Percentiles rank a stretch among this genome's conserved stretches.
These are phyloP conservation scores for Orthonyx spaldingii DNA, from an alignment of 2,113 vertebrate species.

Conservation along the genomic window DNA sequence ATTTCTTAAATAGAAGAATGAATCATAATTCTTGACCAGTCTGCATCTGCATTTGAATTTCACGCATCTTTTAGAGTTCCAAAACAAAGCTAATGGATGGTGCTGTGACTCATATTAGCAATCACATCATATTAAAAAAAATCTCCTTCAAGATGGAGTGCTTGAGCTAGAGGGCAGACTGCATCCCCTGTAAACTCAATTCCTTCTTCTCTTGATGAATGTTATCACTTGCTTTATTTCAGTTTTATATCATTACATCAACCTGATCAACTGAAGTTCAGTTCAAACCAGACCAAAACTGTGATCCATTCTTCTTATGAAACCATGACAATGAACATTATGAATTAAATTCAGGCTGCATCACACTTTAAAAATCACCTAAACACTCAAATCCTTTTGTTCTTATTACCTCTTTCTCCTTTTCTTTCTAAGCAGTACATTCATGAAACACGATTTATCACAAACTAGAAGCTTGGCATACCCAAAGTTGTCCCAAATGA, in stretches of 20 bases:
- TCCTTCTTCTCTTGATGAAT: constrained; percentile 39
- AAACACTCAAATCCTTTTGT: background rate
- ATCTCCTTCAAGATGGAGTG: background rate
- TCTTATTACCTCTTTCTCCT: background rate
- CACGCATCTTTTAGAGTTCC: background rate
- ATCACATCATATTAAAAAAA: constrained; percentile 20
- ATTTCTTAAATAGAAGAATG: background rate
- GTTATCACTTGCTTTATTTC: constrained; percentile 36
- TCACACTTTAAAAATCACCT: background rate
- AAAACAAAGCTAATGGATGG: background rate
- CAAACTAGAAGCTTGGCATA: background rate
- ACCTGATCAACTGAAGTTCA: background rate
- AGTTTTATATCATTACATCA: constrained; percentile 22
- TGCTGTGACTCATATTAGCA: background rate
- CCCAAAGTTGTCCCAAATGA: background rate
- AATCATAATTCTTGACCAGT: background rate
- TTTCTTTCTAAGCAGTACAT: background rate
- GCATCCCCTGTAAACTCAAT: constrained; percentile 13
- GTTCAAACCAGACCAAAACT: constrained; percentile 1
- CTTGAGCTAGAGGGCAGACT: constrained; percentile 1
- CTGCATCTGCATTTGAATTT: background rate
- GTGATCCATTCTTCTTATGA: background rate
- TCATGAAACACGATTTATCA: background rate
- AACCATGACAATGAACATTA: background rate
- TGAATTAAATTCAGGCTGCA: background rate